phyloP scores from a whole-genome alignment of 2,888 invertebrate species.

The Prosopocoilus inquinatus region DNA sequence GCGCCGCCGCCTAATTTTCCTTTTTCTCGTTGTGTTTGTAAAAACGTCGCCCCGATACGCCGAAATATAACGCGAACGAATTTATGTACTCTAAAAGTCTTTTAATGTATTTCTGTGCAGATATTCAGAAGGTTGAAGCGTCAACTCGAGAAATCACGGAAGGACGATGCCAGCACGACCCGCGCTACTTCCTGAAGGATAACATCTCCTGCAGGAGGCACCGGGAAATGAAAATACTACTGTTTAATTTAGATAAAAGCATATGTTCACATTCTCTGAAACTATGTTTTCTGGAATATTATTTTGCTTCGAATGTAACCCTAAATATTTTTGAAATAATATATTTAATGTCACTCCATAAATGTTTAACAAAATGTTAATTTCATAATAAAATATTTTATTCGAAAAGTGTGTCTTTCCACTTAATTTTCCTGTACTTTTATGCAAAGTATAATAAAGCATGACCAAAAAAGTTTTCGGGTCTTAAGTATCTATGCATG shows the following conservation, averaged over 20 bases:
- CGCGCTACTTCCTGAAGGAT: conserved; percentile 47
- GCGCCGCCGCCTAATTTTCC: too few relatives aligned
- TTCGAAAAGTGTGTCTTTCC: too few relatives aligned
- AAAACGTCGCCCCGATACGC: conserved; percentile 1
- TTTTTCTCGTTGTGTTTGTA: too few relatives aligned
- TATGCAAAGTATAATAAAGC: too few relatives aligned
- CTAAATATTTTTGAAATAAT: background rate
- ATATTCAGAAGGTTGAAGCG: conserved; percentile 14
- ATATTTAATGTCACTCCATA: too few relatives aligned
- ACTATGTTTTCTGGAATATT: conserved; percentile 27
- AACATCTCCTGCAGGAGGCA: conserved; percentile 50
- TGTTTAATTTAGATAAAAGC: conserved; percentile 60
- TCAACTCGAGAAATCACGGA: conserved; percentile 19
- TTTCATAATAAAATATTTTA: too few relatives aligned
- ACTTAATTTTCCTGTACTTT: too few relatives aligned
- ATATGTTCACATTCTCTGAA: conserved; percentile 47
- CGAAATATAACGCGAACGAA: conserved; percentile 10
- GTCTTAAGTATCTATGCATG: too few relatives aligned
- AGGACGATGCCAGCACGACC: conserved; percentile 30
- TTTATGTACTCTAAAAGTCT: conserved; percentile 14
- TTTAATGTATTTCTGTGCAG: conserved; percentile 15
- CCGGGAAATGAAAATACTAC: conserved; percentile 58
- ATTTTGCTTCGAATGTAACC: conserved; percentile 1
- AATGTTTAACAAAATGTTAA: too few relatives aligned
- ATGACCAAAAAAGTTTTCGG: too few relatives aligned